Evolutionary conservation across 2,888 invertebrate genomes (phyloP).

Genomic region (Dryobota labecula): DNA sequence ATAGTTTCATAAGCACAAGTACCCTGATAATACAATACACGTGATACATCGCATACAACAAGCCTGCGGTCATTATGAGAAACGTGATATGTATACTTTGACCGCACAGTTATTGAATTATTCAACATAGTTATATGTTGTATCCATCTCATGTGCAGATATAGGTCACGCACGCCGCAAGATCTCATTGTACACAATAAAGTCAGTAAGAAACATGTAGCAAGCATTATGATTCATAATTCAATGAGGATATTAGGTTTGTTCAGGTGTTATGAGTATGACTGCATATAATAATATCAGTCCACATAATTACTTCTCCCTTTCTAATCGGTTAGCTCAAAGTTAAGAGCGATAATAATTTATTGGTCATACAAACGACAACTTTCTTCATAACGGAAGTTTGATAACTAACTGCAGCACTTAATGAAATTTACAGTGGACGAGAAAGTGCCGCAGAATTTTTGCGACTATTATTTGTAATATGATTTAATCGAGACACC

Average conservation of each 20-base stretch:
- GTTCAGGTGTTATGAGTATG: slow-evolving; percentile 28
- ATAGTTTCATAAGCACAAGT: slow-evolving; percentile 66
- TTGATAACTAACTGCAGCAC: not conserved
- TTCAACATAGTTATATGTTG: slow-evolving; percentile 9
- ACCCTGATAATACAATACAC: slow-evolving; percentile 49
- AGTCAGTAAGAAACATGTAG: not conserved
- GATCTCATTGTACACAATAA: slow-evolving; percentile 29
- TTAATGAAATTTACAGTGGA: not conserved
- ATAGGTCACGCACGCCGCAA: slow-evolving; percentile 48
- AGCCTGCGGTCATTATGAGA: slow-evolving; percentile 42
- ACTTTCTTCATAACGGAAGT: slow-evolving; percentile 1
- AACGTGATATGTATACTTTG: slow-evolving; percentile 62
- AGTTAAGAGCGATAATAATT: not conserved
- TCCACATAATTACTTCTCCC: slow-evolving; percentile 3
- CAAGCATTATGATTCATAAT: slow-evolving; percentile 31
- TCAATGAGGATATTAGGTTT: slow-evolving; percentile 20
- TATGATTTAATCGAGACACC: not conserved
- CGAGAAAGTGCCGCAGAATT: not conserved
- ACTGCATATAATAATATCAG: slow-evolving; percentile 22
- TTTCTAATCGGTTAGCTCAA: slow-evolving; percentile 16
- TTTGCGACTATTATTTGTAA: not conserved
- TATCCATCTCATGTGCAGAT: slow-evolving; percentile 31
- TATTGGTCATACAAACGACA: slow-evolving; percentile 2
- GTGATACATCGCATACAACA: slow-evolving; percentile 40
- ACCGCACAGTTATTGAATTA: slow-evolving; percentile 44